A percentile compares a stretch with the other conserved stretches of the same genome.
phyloP scores from a whole-genome alignment of 1,140 invertebrate species.

The Micrasema longulum region DNA sequence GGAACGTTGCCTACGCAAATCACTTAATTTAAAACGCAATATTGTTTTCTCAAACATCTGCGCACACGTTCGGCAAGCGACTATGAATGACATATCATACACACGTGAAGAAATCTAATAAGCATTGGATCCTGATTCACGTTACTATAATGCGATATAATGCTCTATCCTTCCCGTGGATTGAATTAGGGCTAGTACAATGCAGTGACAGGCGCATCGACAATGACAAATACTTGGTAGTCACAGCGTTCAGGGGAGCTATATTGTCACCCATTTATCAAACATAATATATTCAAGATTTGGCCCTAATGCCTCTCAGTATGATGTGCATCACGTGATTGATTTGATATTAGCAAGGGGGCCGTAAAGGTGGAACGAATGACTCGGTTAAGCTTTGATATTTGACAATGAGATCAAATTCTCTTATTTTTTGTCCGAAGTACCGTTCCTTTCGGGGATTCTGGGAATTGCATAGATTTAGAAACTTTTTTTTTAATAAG shows the following conservation, averaged over 20 bases:
- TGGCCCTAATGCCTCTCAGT: conserved; percentile 47
- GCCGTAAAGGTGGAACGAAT: neutral
- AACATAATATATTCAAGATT: conserved; percentile 56
- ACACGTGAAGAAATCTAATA: conserved; percentile 35
- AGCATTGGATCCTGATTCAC: conserved; percentile 24
- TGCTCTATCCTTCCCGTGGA: conserved; percentile 45
- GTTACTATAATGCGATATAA: conserved; percentile 50
- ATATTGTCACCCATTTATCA: conserved; percentile 51
- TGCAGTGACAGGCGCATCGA: conserved; percentile 40
- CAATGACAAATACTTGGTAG: conserved; percentile 51
- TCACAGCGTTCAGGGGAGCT: conserved; percentile 15
- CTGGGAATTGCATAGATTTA: too few relatives aligned
- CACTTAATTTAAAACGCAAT: too few relatives aligned
- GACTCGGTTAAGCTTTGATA: too few relatives aligned
- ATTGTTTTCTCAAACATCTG: neutral
- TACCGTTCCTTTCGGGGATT: too few relatives aligned
- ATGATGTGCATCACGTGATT: conserved; percentile 41
- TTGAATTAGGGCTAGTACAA: conserved; percentile 52
- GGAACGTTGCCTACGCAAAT: too few relatives aligned
- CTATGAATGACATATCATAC: neutral
- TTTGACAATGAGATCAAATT: too few relatives aligned
- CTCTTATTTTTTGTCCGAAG: too few relatives aligned
- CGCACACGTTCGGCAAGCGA: neutral
- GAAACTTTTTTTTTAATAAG: too few relatives aligned
- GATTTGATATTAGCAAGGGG: conserved; percentile 30